Evolutionary conservation across 2,888 invertebrate genomes (phyloP).

Genomic region (Drosophila cognata): DNA sequence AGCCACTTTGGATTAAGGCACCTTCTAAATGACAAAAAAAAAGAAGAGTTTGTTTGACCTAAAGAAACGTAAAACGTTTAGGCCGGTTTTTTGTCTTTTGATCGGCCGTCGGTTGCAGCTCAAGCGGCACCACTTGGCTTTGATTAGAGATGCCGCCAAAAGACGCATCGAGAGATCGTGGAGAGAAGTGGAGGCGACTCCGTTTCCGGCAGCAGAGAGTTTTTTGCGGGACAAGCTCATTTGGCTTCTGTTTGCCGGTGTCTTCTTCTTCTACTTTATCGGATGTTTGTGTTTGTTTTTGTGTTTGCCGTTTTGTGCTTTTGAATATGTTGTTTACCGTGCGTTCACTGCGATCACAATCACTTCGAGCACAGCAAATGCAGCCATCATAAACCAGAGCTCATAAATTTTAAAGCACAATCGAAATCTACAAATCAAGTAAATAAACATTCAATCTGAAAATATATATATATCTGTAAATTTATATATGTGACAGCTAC

Average conservation of each 20-base stretch:
- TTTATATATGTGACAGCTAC: slow-evolving; percentile 46
- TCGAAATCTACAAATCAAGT: slow-evolving; percentile 62
- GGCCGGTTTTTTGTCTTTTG: slow-evolving; percentile 54
- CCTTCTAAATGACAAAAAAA: slow-evolving; percentile 24
- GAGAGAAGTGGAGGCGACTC: slow-evolving; percentile 6
- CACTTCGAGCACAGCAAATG: slow-evolving; percentile 35
- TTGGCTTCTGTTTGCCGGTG: slow-evolving; percentile 75
- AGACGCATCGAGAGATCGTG: slow-evolving; percentile 21
- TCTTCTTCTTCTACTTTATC: slow-evolving; percentile 43
- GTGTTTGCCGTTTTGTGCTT: slow-evolving; percentile 70
- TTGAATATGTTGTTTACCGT: slow-evolving; percentile 68
- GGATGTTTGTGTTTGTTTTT: slow-evolving; percentile 79
- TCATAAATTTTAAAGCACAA: slow-evolving; percentile 60
- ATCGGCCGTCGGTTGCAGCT: slow-evolving; percentile 74
- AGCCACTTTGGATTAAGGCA: slow-evolving; percentile 77
- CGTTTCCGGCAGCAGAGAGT: slow-evolving; percentile 59
- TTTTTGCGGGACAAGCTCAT: slow-evolving; percentile 68
- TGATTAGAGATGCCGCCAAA: slow-evolving; percentile 61
- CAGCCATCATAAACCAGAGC: slow-evolving; percentile 22
- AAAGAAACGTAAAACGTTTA: slow-evolving; percentile 56
- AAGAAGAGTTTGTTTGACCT: slow-evolving; percentile 70
- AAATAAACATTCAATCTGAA: slow-evolving; percentile 67
- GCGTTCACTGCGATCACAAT: slow-evolving; percentile 62
- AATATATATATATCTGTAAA: slow-evolving; percentile 26
- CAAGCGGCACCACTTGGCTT: slow-evolving; percentile 64